These are phyloP conservation scores for Pseudorasbora parva DNA, from an alignment of 2,113 vertebrate genomes.

Conservation along the genomic window DNA sequence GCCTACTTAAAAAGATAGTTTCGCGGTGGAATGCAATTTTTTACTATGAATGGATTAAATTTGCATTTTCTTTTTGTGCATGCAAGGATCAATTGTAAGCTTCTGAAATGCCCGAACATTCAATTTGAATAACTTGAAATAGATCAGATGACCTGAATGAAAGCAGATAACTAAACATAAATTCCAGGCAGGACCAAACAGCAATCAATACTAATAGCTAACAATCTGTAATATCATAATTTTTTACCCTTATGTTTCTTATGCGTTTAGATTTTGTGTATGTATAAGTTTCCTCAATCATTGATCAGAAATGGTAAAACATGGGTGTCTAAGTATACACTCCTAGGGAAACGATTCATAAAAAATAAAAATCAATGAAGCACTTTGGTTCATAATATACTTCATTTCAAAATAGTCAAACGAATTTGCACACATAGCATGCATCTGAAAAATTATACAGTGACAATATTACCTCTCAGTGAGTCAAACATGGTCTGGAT, in stretches of 20 bases:
- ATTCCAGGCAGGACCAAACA: neutral
- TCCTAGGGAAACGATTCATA: neutral
- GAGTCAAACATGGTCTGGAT: neutral
- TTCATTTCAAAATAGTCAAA: neutral
- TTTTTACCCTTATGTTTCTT: neutral
- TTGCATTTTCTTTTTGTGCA: slow-evolving; percentile 26
- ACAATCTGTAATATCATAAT: neutral
- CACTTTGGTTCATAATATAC: neutral
- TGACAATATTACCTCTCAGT: neutral
- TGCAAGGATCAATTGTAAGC: neutral
- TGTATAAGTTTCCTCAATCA: neutral
- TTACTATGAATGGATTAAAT: slow-evolving; percentile 34
- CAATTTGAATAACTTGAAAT: slow-evolving; percentile 4
- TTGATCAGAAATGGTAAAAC: neutral
- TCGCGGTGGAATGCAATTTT: slow-evolving; percentile 63
- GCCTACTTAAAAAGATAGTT: slow-evolving; percentile 57
- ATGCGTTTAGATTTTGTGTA: neutral
- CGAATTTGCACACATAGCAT: neutral
- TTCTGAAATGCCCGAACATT: neutral
- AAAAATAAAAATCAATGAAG: neutral
- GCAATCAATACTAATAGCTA: neutral
- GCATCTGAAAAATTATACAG: neutral
- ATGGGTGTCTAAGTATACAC: too few relatives aligned
- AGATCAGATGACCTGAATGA: neutral
- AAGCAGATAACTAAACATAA: neutral